Base-by-base conservation (phyloP, 2,888 invertebrate species). In the Netelia inedita region DNA sequence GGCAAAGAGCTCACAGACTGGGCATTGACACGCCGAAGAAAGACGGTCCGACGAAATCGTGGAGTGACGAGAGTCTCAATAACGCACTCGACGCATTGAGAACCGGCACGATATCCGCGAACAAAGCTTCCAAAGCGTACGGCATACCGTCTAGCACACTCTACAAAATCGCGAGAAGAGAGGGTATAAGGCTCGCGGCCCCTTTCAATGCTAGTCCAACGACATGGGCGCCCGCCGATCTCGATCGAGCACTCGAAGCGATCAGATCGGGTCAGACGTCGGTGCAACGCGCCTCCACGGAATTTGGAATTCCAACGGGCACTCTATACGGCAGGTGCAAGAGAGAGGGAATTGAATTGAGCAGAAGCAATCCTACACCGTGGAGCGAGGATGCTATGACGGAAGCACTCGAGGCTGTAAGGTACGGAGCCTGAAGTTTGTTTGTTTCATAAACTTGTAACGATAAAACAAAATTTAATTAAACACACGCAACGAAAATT, bases 361-460 rank as follows among this genome's bases (percentile, higher is more conserved):
- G 97, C 6, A 96, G 98, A 88, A 97, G 97, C 79, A 97, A 97
- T 94, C 97, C 98, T n/a, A 97, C 98, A 63, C 98, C 98, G 10
- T 98, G 98, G 98, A 97, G 98, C n/a, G 98, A 98, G 92, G 97
- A 97, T 92, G 98, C 98, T 41, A 98, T 98, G 98, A 97, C 97
- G 23, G 98, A 98, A 94, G 98, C 98, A 23, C 94, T 98, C 63
- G 98, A 98, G 93, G 97, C 98, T 87, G 98, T 98, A 88, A 96
- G 97, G 97, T 97, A 78, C 72, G 83, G 46, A 46, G 46, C 11
- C 46, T 46, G 46, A 46, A 46, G 11, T n/a, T 21, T n/a, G 43
- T 46, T 55, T 35, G 23, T 61, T 65, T n/a, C 43, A 71, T 61
- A 79, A 50, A 79, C 43, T 16, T 63, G 71, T 63, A 79, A 71